phyloP scores from a whole-genome alignment of 2,888 invertebrate genomes.

The Coenonympha glycerion region DNA sequence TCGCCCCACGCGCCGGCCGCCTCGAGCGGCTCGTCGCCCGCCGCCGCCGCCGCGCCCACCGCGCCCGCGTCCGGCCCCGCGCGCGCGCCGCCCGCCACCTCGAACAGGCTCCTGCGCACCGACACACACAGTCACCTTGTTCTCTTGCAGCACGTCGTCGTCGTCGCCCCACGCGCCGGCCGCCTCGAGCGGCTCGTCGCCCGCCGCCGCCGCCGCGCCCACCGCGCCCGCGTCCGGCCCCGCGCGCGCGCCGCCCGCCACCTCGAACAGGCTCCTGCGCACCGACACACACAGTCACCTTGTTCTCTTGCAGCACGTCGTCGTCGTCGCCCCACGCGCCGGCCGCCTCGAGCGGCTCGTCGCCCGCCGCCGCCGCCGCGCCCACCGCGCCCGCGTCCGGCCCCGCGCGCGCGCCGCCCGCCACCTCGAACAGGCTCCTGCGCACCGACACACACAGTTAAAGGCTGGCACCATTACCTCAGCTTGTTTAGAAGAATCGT shows the following conservation, averaged over 20 bases:
- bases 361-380: slow-evolving; percentile 61
- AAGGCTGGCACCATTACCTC: no score
- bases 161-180: slow-evolving; percentile 83
- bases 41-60: slow-evolving; percentile 55
- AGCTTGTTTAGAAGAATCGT: no score
- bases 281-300: not conserved
- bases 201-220: slow-evolving; percentile 56
- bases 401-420: slow-evolving; percentile 51
- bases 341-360: slow-evolving; percentile 90
- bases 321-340: slow-evolving; percentile 80
- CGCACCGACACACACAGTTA: not conserved
- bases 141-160: not conserved
- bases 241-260: slow-evolving; percentile 48
- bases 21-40: slow-evolving; percentile 86
- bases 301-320: not conserved
- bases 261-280: slow-evolving; percentile 79
- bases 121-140: not conserved
- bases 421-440: slow-evolving; percentile 80
- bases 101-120: slow-evolving; percentile 77
- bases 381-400: slow-evolving; percentile 66
- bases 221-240: slow-evolving; percentile 67
- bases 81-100: slow-evolving; percentile 61
- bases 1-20: slow-evolving; percentile 87
- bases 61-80: slow-evolving; percentile 65
- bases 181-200: slow-evolving; percentile 89